Base-by-base conservation (phyloP, 2,113 vertebrate genomes). In the Chamaetylas fuelleborni region DNA sequence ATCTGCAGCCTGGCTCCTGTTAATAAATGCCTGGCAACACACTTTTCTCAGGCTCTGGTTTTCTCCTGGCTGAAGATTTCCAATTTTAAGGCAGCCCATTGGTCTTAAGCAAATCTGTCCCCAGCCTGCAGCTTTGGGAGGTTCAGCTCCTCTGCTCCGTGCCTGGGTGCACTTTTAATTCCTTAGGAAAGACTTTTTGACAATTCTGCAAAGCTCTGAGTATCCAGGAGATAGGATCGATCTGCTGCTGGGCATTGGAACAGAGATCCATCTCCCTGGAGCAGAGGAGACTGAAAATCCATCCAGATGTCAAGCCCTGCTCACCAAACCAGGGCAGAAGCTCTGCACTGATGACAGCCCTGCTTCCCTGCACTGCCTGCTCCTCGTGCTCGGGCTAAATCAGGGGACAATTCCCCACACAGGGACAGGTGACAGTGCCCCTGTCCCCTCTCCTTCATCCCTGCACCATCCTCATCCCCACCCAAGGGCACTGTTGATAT, bases 271-370 rank as follows among this genome's bases (percentile, higher is more conserved):
- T 86, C 87, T 81, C 12, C 57, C 72, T 36, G 72, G 91, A 48
- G 84, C 81, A 61, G 72, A 74, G 60, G 22, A 92, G 85, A 91
- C 84, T 88, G 87, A 90, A 92, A 92, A 96, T 90, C 89, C 9
- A 86, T 93, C 36, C 53, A 36, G 64, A n/a, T 43, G 93, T 93
- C 90, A 88, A 4, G n/a, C 72, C 61, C 90, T 57, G 87, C 36
- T 47, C 74, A 50, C 3, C 1, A 54, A 71, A 82, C n/a, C 38
- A n/a, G 26, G 16, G 91, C 83, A 57, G 61, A 22, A 1, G 1
- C 73, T 51, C 38, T 6, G 22, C 7, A 1, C 36, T 0, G 18
- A 11, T 17, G 69, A 42, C 89, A 80, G 79, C 50, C 3, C 6
- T 0, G 22, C 5, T 2, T 48, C 73, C 58, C 5, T 5, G 1